Base-by-base conservation (phyloP, 2,113 vertebrate species). In the Dasyprocta punctata region DNA sequence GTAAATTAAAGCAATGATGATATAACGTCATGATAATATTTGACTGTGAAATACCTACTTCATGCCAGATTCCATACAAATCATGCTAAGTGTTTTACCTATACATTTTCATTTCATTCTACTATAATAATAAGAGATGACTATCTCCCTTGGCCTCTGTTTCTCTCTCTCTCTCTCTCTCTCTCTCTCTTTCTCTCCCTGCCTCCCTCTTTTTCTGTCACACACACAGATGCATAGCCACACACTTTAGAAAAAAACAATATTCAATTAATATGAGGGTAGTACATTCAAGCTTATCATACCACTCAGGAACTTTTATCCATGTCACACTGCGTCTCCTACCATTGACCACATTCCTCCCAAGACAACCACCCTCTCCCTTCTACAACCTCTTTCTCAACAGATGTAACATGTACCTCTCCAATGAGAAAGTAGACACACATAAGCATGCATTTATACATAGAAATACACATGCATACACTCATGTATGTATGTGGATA, bases 11-110 rank as follows among this genome's bases (percentile, higher is more conserved):
- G 30, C 36, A 20, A 33, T n/a, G 22, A 24, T 22, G 71, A 71
- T 24, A 65, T 26, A 24, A 44, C 3, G 38, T 2, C 5, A 33
- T 2, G 1, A 28, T 1, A 47, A n/a, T 17, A 44, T 28, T 3
- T 7, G 22, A 12, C 22, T 77, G 24, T 69, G 88, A 81, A 83
- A 80, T 38, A 10, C 5, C n/a, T 54, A 3, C 28, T 58, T 13
- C 2, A 2, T 1, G 14, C 26, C n/a, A 56, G 56, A 61, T 5
- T 52, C 58, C 19, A 58, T 5, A 28, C 26, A 30, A 78, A 17
- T 28, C 26, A 78, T 49, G 20, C 12, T 33, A 73, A 90, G 12
- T 11, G 19, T 47, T 86, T 24, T 13, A 28, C 7, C 4, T 14
- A 30, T 26, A 41, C 30, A 3, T 10, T 81, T 63, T 41, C 11